These are phyloP conservation scores for Sebastes oblongus DNA, from an alignment of 2,797 vertebrate species.

Conservation along the genomic window DNA sequence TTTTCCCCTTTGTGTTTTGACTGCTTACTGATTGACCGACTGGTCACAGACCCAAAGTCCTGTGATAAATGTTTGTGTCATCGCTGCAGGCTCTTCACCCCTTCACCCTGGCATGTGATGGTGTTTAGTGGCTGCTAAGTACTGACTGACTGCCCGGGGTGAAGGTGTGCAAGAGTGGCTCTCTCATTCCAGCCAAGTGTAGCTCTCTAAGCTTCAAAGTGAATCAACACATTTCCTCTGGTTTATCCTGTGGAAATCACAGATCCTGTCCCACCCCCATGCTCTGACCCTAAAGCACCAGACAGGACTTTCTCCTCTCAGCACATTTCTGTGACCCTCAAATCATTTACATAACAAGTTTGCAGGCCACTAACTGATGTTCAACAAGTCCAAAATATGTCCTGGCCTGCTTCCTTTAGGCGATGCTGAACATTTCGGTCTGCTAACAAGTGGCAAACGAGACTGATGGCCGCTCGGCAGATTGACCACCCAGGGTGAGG, in stretches of 20 bases:
- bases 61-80: slow-evolving; percentile 30
- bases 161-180: slow-evolving; percentile 29
- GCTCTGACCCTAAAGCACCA: slow-evolving; percentile 30
- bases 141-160: slow-evolving; percentile 29
- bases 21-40: background rate
- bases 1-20: background rate
- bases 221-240: slow-evolving; percentile 39
- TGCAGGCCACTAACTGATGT: slow-evolving; percentile 21
- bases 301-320: slow-evolving; percentile 29
- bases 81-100: slow-evolving; percentile 29
- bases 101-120: slow-evolving; percentile 35
- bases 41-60: slow-evolving; percentile 2
- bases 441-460: slow-evolving; percentile 33
- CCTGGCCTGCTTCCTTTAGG: slow-evolving; percentile 7
- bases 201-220: slow-evolving; percentile 24
- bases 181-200: slow-evolving; percentile 8
- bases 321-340: slow-evolving; percentile 42
- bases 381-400: slow-evolving; percentile 24
- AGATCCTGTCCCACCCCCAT: background rate
- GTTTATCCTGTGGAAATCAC: slow-evolving; percentile 47
- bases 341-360: slow-evolving; percentile 48
- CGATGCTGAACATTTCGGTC: slow-evolving; percentile 34
- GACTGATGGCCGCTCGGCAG: slow-evolving; percentile 23
- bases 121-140: slow-evolving; percentile 52
- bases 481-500: slow-evolving; percentile 58